These are phyloP conservation scores for Pantelozetes paolii DNA, from an alignment of 2,888 invertebrate genomes.

Conservation along the genomic window DNA sequence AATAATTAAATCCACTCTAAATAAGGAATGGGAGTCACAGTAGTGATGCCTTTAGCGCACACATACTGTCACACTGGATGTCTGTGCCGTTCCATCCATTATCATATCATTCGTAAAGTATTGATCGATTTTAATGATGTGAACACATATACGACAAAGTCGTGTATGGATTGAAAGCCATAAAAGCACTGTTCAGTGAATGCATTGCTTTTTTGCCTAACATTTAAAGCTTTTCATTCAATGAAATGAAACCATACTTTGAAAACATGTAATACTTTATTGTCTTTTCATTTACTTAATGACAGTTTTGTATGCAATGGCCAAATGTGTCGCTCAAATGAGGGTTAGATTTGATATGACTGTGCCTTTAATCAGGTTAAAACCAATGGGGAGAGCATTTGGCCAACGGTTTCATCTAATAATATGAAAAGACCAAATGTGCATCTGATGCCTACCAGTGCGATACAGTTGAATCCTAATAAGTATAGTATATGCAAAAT, in stretches of 20 bases:
- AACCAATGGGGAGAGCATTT: slow-evolving; percentile 4
- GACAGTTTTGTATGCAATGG: neutral
- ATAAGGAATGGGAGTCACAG: slow-evolving; percentile 5
- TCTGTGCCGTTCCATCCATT: neutral
- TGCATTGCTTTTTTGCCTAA: too few species aligned
- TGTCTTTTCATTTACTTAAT: slow-evolving; percentile 7
- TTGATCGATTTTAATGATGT: slow-evolving; percentile 7
- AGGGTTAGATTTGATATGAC: neutral
- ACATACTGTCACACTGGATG: neutral
- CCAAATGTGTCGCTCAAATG: neutral
- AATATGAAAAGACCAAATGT: slow-evolving; percentile 10
- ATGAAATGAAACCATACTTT: too few species aligned
- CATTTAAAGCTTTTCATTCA: too few species aligned
- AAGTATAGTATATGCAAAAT: slow-evolving; percentile 13
- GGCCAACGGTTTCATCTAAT: slow-evolving; percentile 3
- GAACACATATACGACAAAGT: neutral
- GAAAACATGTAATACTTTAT: neutral
- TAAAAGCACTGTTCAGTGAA: neutral
- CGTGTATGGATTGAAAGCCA: neutral
- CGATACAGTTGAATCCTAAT: slow-evolving; percentile 6
- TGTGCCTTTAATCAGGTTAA: slow-evolving; percentile 10
- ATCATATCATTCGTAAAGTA: slow-evolving; percentile 5
- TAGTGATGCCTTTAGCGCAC: neutral
- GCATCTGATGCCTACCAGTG: neutral
- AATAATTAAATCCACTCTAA: slow-evolving; percentile 10